Conservation (phyloP, 2,113 vertebrate species). For the Acrocephalus arundinaceus region DNA sequence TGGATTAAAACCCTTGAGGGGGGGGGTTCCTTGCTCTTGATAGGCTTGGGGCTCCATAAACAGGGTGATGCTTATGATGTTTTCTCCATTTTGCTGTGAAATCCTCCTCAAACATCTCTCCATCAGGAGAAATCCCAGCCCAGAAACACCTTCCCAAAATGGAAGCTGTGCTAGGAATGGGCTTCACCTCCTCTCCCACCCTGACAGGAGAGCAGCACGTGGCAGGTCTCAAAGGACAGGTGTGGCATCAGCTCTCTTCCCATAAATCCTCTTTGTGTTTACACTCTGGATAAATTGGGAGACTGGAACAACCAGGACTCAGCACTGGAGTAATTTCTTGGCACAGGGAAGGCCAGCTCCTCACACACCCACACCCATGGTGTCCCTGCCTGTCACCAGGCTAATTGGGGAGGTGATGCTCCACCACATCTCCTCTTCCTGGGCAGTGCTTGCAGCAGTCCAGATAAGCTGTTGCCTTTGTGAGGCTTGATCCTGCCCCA, state of each 20-base stretch:
- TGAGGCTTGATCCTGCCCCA: neutral
- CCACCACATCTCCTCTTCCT: neutral
- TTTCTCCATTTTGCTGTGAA: neutral
- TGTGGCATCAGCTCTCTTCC: neutral
- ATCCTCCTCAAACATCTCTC: neutral
- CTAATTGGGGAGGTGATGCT: neutral
- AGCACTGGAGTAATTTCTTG: neutral
- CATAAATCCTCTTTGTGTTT: neutral
- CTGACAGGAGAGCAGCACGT: rapidly evolving
- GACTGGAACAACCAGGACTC: neutral
- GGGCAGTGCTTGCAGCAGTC: neutral
- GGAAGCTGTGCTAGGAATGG: neutral
- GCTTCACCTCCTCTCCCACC: neutral
- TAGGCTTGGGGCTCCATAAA: neutral
- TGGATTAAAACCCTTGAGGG: neutral
- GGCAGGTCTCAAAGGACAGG: neutral
- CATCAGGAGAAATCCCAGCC: neutral
- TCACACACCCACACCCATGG: rapidly evolving
- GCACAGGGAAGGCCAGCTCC: neutral
- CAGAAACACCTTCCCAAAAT: neutral
- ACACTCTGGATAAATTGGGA: neutral
- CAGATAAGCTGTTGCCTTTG: neutral
- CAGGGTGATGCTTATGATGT: rapidly evolving
- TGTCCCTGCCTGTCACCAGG: neutral
- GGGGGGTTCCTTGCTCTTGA: neutral